These are phyloP conservation scores for Hippoglossus stenolepis DNA, from an alignment of 2,113 vertebrate genomes.

Conservation along the genomic window DNA sequence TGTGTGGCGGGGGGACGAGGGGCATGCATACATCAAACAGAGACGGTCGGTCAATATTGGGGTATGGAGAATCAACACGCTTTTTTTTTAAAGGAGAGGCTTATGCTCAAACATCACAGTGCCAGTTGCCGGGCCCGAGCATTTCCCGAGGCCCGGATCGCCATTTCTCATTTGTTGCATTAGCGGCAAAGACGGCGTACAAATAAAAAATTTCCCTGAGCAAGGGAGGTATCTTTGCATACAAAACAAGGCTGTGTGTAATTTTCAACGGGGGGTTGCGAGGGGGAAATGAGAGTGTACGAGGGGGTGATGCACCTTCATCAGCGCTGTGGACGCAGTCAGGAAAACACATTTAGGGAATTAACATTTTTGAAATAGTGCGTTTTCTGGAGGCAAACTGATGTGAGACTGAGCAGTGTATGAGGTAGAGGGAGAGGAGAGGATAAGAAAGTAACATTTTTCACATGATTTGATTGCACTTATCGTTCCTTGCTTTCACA, in stretches of 20 bases:
- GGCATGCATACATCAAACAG: conserved; percentile 93
- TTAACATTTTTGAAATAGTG: conserved; percentile 50
- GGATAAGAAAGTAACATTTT: background rate
- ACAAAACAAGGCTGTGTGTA: conserved; percentile 68
- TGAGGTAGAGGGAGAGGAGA: conserved; percentile 8
- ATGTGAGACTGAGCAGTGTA: conserved; percentile 20
- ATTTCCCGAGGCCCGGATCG: conserved; percentile 75
- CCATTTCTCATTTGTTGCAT: conserved; percentile 83
- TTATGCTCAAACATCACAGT: conserved; percentile 88
- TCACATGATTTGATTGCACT: conserved; percentile 18
- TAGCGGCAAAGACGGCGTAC: conserved; percentile 67
- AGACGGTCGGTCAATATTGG: conserved; percentile 94
- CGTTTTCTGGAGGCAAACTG: conserved; percentile 16
- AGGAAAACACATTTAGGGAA: conserved; percentile 50
- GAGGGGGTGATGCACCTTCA: conserved; percentile 38
- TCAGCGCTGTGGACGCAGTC: conserved; percentile 17
- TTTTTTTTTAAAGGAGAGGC: conserved; percentile 81
- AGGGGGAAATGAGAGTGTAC: conserved; percentile 38
- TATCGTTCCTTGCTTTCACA: background rate
- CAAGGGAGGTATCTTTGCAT: conserved; percentile 69
- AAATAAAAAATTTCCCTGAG: conserved; percentile 70
- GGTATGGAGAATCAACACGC: conserved; percentile 92
- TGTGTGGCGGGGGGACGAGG: conserved; percentile 60
- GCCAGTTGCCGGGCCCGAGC: conserved; percentile 58
- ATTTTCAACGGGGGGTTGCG: conserved; percentile 52